phyloP scores from a whole-genome alignment of 2,113 vertebrate genomes.

The Alligator sinensis region DNA sequence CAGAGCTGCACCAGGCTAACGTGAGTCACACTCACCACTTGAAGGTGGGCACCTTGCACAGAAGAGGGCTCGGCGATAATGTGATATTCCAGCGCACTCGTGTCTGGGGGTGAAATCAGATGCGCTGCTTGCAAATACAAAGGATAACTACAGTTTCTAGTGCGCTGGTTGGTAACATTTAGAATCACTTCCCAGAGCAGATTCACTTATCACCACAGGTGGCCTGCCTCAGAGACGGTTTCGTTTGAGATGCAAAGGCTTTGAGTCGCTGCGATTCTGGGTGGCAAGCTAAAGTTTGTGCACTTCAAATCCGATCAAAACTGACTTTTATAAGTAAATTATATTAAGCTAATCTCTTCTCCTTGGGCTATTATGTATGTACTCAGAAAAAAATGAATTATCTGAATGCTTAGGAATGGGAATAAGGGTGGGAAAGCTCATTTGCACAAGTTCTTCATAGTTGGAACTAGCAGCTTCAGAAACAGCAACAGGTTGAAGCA shows the following conservation, averaged over 20 bases:
- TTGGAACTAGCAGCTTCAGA: constrained; percentile 27
- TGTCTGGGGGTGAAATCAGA: constrained; percentile 52
- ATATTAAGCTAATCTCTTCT: constrained; percentile 63
- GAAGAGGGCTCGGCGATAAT: constrained; percentile 53
- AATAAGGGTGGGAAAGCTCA: constrained; percentile 3
- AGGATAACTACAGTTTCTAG: constrained; percentile 68
- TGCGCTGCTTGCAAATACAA: constrained; percentile 58
- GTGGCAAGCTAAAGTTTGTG: constrained; percentile 67
- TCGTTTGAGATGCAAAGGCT: constrained; percentile 74
- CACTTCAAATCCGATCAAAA: constrained; percentile 71
- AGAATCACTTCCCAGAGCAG: constrained; percentile 74
- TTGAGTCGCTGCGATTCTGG: constrained; percentile 69
- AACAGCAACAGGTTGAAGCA: constrained; percentile 19
- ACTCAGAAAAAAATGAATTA: constrained; percentile 39
- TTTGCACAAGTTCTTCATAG: constrained; percentile 21
- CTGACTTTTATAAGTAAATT: constrained; percentile 65
- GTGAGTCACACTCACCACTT: background rate
- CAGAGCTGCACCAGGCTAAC: background rate
- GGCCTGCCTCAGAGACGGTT: constrained; percentile 67
- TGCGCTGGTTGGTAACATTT: constrained; percentile 72
- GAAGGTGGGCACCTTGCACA: constrained; percentile 29
- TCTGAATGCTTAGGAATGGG: constrained; percentile 65
- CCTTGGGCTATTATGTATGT: constrained; percentile 55
- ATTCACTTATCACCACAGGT: constrained; percentile 75
- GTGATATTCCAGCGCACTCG: constrained; percentile 51